phyloP scores from a whole-genome alignment of 92 coral and sea anemone genomes.

The Palythoa grandiflora region DNA sequence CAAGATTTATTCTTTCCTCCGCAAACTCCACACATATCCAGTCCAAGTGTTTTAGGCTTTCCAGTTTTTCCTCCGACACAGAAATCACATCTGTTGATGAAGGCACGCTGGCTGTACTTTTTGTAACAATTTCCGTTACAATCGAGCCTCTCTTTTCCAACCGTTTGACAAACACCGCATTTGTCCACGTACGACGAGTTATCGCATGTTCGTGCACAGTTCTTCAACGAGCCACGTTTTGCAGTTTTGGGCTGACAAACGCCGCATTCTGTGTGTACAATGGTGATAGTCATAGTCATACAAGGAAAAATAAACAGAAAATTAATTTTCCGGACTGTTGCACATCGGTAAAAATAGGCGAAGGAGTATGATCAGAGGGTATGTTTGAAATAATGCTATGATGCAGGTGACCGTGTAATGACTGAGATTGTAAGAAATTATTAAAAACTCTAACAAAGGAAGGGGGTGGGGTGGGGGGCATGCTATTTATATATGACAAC shows the following conservation, averaged over 20 bases:
- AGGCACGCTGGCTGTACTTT: background rate
- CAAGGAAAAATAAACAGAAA: background rate
- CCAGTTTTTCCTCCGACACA: slow-evolving; percentile 44
- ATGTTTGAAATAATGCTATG: too few species aligned
- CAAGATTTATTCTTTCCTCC: slow-evolving; percentile 15
- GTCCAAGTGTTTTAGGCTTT: background rate
- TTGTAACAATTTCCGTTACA: slow-evolving; percentile 29
- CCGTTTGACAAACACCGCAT: slow-evolving; percentile 26
- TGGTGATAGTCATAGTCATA: background rate
- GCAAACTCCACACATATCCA: slow-evolving; percentile 38
- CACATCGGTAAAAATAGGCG: too few species aligned
- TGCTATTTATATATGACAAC: too few species aligned
- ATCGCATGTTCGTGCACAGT: slow-evolving; percentile 25
- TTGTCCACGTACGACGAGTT: slow-evolving; percentile 6
- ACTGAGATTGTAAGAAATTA: too few species aligned
- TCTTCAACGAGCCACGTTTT: background rate
- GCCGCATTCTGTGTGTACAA: slow-evolving; percentile 16
- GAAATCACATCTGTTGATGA: background rate
- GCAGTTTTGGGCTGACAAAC: slow-evolving; percentile 3
- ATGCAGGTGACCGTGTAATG: too few species aligned
- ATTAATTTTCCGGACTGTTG: background rate
- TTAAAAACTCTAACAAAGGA: too few species aligned
- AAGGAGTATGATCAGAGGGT: too few species aligned
- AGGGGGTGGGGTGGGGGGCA: too few species aligned
- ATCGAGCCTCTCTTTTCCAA: slow-evolving; percentile 28